Evolutionary conservation across 2,797 vertebrate genomes (phyloP).

Genomic region (Delichon dasypus): DNA sequence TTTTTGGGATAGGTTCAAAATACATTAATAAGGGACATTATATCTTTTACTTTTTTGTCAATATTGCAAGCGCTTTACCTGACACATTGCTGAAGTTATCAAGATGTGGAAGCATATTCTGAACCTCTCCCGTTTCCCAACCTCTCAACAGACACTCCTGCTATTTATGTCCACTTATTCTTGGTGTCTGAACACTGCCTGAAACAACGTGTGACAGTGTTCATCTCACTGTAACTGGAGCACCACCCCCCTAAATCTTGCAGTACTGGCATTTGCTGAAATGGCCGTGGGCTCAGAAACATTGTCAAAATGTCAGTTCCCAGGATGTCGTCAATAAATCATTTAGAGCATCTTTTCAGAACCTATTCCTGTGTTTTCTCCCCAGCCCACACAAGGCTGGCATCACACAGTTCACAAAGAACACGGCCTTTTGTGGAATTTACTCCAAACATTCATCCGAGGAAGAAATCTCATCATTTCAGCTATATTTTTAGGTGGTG

Average conservation of each 20-base stretch:
- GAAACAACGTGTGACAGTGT: background rate
- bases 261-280: slow-evolving; percentile 43
- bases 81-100: background rate
- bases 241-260: background rate
- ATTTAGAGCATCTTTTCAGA: slow-evolving; percentile 35
- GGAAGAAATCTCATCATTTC: slow-evolving; percentile 31
- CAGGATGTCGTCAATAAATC: slow-evolving; percentile 31
- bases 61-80: background rate
- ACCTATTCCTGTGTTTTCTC: background rate
- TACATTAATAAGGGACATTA: background rate
- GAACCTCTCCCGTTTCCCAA: background rate
- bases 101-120: background rate
- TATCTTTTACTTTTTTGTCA: background rate
- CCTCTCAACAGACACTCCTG: background rate
- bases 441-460: slow-evolving; percentile 24
- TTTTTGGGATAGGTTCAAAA: background rate
- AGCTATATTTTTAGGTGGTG: slow-evolving; percentile 54
- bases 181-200: background rate
- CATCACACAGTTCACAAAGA: slow-evolving; percentile 12
- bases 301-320: slow-evolving; percentile 13
- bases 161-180: slow-evolving; percentile 26
- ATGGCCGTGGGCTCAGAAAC: slow-evolving; percentile 9
- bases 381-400: background rate
- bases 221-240: slow-evolving; percentile 31
- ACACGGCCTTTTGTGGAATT: background rate